Conservation (phyloP, 2,888 invertebrate genomes). For the Mythimna albipuncta region DNA sequence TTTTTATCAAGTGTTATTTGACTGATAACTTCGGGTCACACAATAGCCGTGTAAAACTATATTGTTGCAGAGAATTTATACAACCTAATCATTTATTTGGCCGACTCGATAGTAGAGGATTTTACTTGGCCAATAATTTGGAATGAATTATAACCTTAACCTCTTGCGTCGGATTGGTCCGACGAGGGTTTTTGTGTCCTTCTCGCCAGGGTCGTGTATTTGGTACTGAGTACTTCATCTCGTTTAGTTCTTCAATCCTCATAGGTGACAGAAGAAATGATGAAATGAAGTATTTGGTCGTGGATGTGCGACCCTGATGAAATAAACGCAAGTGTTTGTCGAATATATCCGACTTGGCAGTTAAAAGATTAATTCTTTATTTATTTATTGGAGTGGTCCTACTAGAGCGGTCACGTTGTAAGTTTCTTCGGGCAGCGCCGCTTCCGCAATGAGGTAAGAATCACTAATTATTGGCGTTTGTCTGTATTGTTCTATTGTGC, state of each 20-base stretch:
- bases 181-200: no score
- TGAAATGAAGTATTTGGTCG: no score
- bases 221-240: no score
- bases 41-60: neutral
- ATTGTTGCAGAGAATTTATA: neutral
- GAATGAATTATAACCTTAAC: neutral
- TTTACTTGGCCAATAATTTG: neutral
- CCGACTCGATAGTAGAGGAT: neutral
- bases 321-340: no score
- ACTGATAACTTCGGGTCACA: slow-evolving; percentile 14
- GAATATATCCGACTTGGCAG: no score
- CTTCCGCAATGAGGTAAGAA: slow-evolving; percentile 76
- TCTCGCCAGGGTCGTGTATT: no score
- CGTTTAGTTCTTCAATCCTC: no score
- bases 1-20: slow-evolving; percentile 25
- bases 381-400: slow-evolving; percentile 61
- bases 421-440: slow-evolving; percentile 66
- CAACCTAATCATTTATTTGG: neutral
- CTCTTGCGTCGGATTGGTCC: no score
- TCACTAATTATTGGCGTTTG: slow-evolving; percentile 66
- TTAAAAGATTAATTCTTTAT: neutral
- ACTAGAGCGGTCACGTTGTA: slow-evolving; percentile 68
- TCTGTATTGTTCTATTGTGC: slow-evolving; percentile 74
- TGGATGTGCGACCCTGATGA: no score
- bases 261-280: no score